Conservation (phyloP, 2,113 vertebrate species). For the Labeo catla region DNA sequence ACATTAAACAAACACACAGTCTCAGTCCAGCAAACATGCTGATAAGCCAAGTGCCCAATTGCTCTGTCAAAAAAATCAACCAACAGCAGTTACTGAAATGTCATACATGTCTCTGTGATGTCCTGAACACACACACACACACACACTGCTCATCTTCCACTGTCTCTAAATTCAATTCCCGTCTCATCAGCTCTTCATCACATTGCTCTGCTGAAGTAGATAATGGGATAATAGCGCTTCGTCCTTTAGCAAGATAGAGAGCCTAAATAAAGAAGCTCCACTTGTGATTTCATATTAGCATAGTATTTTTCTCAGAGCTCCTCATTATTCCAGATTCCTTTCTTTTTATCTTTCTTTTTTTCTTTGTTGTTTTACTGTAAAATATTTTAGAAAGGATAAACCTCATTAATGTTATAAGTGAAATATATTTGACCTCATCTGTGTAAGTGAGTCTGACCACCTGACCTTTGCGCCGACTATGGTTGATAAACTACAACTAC, state of each 20-base stretch:
- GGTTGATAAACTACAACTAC: not conserved
- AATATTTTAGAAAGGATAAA: not conserved
- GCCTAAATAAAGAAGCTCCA: slow-evolving; percentile 1
- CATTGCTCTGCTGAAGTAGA: slow-evolving; percentile 24
- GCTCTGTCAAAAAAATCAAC: slow-evolving; percentile 24
- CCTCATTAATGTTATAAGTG: not conserved
- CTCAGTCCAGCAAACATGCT: slow-evolving; percentile 17
- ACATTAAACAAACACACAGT: not conserved
- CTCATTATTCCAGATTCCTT: not conserved
- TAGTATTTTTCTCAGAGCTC: not conserved
- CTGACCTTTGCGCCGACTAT: not conserved
- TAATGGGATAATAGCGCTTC: slow-evolving; percentile 28
- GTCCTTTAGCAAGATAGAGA: slow-evolving; percentile 13
- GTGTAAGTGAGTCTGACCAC: not conserved
- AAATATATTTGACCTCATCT: not conserved
- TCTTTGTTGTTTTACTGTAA: too few species aligned
- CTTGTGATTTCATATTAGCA: not conserved
- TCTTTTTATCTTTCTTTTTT: too few species aligned
- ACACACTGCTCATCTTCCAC: not conserved
- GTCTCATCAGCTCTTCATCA: slow-evolving; percentile 25
- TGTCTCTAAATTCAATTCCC: not conserved
- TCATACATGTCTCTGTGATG: not conserved
- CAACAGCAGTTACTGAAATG: slow-evolving; percentile 14
- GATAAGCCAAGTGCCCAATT: not conserved
- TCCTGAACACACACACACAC: not conserved